These are phyloP conservation scores for Corythornis madagascariensis DNA, from an alignment of 2,113 vertebrate genomes.

Conservation along the genomic window DNA sequence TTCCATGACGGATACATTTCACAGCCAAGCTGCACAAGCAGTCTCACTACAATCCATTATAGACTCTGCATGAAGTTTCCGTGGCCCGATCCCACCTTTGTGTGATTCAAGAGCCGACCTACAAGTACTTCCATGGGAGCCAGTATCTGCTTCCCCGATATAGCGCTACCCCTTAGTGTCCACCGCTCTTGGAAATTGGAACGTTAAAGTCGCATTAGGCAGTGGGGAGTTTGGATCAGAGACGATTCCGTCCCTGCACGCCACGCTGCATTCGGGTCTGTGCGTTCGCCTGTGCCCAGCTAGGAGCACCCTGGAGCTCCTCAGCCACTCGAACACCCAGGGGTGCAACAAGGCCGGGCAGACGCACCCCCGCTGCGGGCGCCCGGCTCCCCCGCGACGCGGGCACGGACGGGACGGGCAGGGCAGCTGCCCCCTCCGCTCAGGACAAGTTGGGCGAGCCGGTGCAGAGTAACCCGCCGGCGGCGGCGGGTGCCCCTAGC, in stretches of 20 bases:
- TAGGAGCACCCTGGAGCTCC: not conserved
- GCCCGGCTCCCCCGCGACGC: not conserved
- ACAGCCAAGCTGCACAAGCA: not conserved
- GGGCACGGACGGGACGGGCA: not conserved
- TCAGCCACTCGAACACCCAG: not conserved
- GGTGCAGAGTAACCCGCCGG: not conserved
- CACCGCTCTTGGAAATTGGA: accelerated
- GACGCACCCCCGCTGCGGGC: not conserved
- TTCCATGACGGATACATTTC: not conserved
- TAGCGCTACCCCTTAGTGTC: accelerated
- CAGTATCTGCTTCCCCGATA: not conserved
- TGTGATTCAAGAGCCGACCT: not conserved
- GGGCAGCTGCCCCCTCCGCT: not conserved
- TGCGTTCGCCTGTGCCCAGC: not conserved
- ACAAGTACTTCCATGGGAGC: not conserved
- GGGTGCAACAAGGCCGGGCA: too few relatives aligned
- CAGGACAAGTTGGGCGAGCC: not conserved
- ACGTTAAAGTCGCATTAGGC: accelerated
- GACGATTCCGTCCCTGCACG: accelerated
- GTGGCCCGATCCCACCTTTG: not conserved
- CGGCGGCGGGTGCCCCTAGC: not conserved
- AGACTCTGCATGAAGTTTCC: not conserved
- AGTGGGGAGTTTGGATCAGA: accelerated
- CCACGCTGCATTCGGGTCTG: not conserved
- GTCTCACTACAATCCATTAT: accelerated